A percentile compares a stretch with the other conserved stretches of the same genome.
Conservation (phyloP, 30 jellyfish, hydroid and myxozoan species). For the Turritopsis dohrnii region DNA sequence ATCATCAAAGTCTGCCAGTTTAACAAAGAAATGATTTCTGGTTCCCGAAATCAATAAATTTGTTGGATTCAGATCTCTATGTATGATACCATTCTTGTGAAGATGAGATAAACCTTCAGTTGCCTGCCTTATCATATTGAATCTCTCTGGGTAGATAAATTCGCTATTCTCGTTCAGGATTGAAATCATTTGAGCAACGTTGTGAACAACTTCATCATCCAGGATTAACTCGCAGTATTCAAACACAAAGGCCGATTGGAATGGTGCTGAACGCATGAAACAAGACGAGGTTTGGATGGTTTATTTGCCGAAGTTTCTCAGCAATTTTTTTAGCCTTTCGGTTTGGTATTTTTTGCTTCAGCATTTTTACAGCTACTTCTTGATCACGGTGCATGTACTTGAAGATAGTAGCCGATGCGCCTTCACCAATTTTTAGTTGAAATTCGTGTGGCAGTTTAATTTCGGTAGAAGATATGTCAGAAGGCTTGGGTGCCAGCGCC, state of each 20-base stretch:
- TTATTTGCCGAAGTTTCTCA: neutral
- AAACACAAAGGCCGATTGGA: neutral
- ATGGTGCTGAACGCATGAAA: neutral
- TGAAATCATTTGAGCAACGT: neutral
- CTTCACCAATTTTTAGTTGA: neutral
- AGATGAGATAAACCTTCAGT: neutral
- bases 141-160: neutral
- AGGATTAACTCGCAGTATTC: neutral
- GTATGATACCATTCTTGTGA: neutral
- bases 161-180: neutral
- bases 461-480: too few species aligned
- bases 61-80: neutral
- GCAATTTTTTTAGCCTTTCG: neutral
- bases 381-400: neutral
- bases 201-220: constrained; percentile 7
- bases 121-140: neutral
- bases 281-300: neutral
- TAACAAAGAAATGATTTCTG: neutral
- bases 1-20: constrained; percentile 16
- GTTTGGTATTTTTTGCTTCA: neutral
- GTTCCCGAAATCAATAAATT: neutral
- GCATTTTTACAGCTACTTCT: neutral
- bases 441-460: neutral
- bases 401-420: neutral
- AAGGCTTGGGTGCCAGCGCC: too few species aligned